These are phyloP conservation scores for Phrynocephalus guinanensis DNA, from an alignment of 2,797 vertebrate species.

Conservation along the genomic window DNA sequence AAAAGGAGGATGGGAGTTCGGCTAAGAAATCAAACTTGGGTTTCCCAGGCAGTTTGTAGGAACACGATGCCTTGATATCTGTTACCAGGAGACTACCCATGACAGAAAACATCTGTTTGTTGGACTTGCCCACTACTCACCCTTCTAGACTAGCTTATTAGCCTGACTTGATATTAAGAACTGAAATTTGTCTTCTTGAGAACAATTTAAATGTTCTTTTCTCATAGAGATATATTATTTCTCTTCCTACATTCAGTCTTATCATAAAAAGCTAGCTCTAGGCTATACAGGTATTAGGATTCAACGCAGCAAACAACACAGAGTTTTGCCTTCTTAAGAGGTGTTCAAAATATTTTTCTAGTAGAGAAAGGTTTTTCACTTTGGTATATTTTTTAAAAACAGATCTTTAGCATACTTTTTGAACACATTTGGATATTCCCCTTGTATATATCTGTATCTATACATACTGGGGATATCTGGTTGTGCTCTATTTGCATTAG, in stretches of 20 bases:
- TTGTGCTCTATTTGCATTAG: neutral
- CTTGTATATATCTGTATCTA: neutral
- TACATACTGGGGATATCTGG: neutral
- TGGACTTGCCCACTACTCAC: neutral
- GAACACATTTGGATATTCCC: no score
- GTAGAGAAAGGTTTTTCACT: neutral
- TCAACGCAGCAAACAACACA: no score
- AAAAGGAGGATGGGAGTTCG: neutral
- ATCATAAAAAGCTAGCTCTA: no score
- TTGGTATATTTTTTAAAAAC: neutral
- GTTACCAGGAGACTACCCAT: neutral
- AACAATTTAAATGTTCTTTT: neutral
- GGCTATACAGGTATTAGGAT: no score
- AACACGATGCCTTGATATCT: neutral
- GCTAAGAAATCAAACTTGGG: neutral
- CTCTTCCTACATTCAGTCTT: no score
- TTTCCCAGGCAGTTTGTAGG: neutral
- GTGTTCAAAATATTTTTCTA: neutral
- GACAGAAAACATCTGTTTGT: neutral
- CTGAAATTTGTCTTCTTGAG: neutral
- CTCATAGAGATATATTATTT: no score
- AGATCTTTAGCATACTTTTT: neutral
- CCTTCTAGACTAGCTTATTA: neutral
- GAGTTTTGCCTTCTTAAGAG: neutral
- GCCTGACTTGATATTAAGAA: neutral